These are phyloP conservation scores for Monochamus saltuarius DNA, from an alignment of 1,140 invertebrate genomes.

Conservation along the genomic window DNA sequence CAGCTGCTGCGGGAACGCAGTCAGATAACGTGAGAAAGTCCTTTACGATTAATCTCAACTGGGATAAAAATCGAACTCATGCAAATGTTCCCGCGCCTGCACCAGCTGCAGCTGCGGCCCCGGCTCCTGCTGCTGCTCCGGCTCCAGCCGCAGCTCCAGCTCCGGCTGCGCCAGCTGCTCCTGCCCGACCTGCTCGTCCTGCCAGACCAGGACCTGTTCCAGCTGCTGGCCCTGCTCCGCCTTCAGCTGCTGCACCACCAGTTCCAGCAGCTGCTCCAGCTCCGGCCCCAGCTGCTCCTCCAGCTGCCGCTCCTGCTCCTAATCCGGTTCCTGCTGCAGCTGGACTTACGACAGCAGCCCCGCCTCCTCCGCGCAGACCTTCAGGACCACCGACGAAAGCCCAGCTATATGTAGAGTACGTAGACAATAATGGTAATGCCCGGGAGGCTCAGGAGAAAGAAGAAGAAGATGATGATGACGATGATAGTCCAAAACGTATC, in stretches of 20 bases:
- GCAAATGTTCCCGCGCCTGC: not conserved
- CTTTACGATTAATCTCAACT: too few relatives aligned
- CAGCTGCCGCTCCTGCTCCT: not conserved
- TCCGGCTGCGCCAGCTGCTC: constrained; percentile 7
- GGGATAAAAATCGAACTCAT: too few relatives aligned
- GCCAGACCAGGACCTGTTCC: not conserved
- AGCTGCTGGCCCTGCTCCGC: not conserved
- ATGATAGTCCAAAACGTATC: constrained; percentile 16
- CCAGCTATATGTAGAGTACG: not conserved
- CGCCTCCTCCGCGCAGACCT: not conserved
- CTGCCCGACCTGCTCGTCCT: not conserved
- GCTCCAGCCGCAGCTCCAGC: constrained; percentile 1
- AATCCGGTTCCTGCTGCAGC: not conserved
- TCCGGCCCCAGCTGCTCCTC: constrained; percentile 2
- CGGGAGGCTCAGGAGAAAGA: not conserved
- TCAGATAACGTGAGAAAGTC: too few relatives aligned
- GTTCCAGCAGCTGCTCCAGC: constrained; percentile 1
- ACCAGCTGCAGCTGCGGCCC: not conserved
- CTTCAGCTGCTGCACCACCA: not conserved
- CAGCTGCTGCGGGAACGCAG: not conserved
- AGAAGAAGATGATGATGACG: constrained; percentile 7
- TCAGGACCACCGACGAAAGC: not conserved
- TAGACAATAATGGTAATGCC: not conserved
- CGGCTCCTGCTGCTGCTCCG: not conserved
- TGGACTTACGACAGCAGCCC: not conserved